Evolutionary conservation across 2,888 invertebrate species (phyloP).

Genomic region (Schizaphis graminum): DNA sequence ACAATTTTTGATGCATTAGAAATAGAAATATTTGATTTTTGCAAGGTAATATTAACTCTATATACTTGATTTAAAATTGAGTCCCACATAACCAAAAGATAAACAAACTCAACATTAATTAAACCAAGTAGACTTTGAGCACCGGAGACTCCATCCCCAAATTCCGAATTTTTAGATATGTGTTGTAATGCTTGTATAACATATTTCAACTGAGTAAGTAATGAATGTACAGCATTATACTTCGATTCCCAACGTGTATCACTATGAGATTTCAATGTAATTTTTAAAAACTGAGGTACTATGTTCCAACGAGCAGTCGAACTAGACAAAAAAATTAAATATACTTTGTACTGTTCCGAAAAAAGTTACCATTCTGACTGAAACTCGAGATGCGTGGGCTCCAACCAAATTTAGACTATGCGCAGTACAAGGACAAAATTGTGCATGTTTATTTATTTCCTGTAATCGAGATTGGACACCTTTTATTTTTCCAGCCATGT

Average conservation of each 20-base stretch:
- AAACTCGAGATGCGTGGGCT: not conserved
- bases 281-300: not conserved
- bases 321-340: not conserved
- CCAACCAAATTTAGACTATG: slow-evolving; percentile 12
- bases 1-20: too few species aligned
- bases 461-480: slow-evolving; percentile 5
- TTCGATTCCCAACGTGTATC: slow-evolving; percentile 1
- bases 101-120: slow-evolving; percentile 17
- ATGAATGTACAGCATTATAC: slow-evolving; percentile 6
- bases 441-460: not conserved
- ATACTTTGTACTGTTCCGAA: not conserved
- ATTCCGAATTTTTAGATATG: not conserved
- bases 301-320: not conserved
- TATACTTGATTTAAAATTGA: not conserved
- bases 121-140: not conserved
- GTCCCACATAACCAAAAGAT: not conserved
- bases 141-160: not conserved
- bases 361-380: not conserved
- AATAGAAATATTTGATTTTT: too few species aligned
- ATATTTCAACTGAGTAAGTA: not conserved
- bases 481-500: not conserved
- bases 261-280: slow-evolving; percentile 16
- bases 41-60: not conserved
- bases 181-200: not conserved
- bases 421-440: not conserved